Conservation (phyloP, 2,888 invertebrate species). For the Pammene fasciana region DNA sequence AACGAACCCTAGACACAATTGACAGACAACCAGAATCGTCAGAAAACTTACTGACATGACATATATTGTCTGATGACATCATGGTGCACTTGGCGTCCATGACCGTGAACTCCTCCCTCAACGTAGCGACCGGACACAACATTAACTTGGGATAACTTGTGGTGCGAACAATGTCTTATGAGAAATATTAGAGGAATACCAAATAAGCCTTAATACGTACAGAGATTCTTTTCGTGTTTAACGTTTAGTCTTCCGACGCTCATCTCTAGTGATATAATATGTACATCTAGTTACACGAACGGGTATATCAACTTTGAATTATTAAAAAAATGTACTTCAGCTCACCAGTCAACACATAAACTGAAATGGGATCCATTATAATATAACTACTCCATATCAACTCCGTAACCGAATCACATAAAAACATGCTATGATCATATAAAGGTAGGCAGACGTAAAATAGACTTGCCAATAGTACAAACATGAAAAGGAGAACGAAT, state of each 20-base stretch:
- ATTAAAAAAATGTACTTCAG: constrained; percentile 33
- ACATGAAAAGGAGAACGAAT: not conserved
- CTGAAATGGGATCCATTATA: not conserved
- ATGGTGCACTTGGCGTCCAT: not conserved
- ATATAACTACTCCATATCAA: not conserved
- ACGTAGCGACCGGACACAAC: constrained; percentile 51
- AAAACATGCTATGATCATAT: too few relatives aligned
- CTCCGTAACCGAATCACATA: too few relatives aligned
- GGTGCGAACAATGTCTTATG: constrained; percentile 62
- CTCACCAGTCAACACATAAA: constrained; percentile 36
- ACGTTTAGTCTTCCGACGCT: constrained; percentile 22
- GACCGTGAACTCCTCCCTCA: constrained; percentile 45
- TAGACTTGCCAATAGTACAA: not conserved
- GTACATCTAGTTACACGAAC: constrained; percentile 40
- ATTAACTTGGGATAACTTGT: constrained; percentile 60
- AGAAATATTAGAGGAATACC: constrained; percentile 56
- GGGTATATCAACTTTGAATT: constrained; percentile 26
- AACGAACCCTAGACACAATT: constrained; percentile 24
- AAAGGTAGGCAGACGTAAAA: too few relatives aligned
- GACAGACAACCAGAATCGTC: constrained; percentile 7
- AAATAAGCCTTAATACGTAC: constrained; percentile 57
- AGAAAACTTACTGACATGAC: constrained; percentile 4
- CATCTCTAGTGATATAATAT: constrained; percentile 39
- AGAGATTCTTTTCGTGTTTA: constrained; percentile 22
- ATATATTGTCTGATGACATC: constrained; percentile 4